Percentiles rank a stretch among this genome's conserved stretches.
phyloP scores from a whole-genome alignment of 2,888 invertebrate genomes.

The Chouioia cunea region DNA sequence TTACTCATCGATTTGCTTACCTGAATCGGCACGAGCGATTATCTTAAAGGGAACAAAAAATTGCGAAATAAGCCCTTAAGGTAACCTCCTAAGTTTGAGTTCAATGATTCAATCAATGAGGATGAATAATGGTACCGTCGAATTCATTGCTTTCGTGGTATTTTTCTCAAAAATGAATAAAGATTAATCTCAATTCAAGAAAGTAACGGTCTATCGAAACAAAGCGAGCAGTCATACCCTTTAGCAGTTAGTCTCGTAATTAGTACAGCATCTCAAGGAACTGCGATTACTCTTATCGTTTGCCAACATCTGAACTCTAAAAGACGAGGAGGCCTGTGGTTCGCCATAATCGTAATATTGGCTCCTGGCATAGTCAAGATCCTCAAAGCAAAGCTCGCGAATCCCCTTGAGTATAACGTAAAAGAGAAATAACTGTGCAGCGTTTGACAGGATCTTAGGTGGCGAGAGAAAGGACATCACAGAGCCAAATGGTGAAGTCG shows the following conservation, averaged over 20 bases:
- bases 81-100: constrained; percentile 24
- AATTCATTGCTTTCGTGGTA: too few relatives aligned
- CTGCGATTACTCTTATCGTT: constrained; percentile 20
- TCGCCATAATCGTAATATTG: constrained; percentile 27
- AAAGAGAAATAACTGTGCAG: constrained; percentile 50
- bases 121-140: constrained; percentile 12
- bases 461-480: constrained; percentile 51
- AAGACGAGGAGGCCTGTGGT: constrained; percentile 4
- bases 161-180: too few relatives aligned
- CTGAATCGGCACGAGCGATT: constrained; percentile 8
- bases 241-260: constrained; percentile 24
- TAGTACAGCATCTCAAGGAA: constrained; percentile 26
- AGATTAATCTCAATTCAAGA: too few relatives aligned
- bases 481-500: background rate
- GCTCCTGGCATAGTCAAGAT: constrained; percentile 44
- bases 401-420: constrained; percentile 53
- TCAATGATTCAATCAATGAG: background rate
- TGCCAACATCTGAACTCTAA: background rate
- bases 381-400: constrained; percentile 54
- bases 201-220: too few relatives aligned
- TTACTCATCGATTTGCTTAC: constrained; percentile 16
- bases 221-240: background rate
- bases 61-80: constrained; percentile 41
- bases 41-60: constrained; percentile 36
- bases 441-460: constrained; percentile 49